Base-by-base conservation (phyloP, 2,797 vertebrate species). In the Anabas testudineus region DNA sequence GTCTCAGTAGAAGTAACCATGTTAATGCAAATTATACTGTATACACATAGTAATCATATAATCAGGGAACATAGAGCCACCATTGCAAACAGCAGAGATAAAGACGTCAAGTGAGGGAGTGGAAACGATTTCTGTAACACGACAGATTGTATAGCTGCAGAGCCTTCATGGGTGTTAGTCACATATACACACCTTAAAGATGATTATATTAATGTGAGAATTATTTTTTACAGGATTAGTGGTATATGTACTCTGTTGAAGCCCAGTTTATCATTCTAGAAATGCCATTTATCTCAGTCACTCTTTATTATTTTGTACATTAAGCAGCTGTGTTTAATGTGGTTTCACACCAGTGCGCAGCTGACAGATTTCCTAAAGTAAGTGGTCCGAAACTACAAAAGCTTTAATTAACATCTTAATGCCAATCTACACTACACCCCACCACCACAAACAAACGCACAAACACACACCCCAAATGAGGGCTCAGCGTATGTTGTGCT, bases 321-420 rank as follows among this genome's bases (percentile, higher is more conserved):
- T 77, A 81, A 64, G 69, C 61, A 52, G 67, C 73, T 83, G 78
- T 32, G 62, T 78, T 87, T 82, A 81, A 85, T 82, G 73, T 58
- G 66, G 62, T 78, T 85, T 85, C 81, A 81, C 85, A 87, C 71
- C 56, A 81, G 71, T 80, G 67, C 75, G 81, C 60, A n/a, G 69
- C 67, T 90, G 86, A 86, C 86, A 89, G 83, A 78, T 86, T 76
- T 54, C 45, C 48, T 67, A 81, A 80, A 75, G 69, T 76, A 72
- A 86, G 76, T 72, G 72, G 68, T 84, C 80, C 7, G 18, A 78
- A 70, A 88, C 67, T 68, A 83, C 82, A 89, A 70, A 85, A 76
- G 62, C 67, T 65, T 87, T 90, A 86, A 91, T 92, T 90, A 87
- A 89, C 76, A 81, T 83, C 79, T 81, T 83, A 86, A 87, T 86